Percentiles rank a stretch among this genome's conserved stretches.
These are phyloP conservation scores for Tetramorium bicarinatum DNA, from an alignment of 2,888 invertebrate genomes.

Conservation along the genomic window DNA sequence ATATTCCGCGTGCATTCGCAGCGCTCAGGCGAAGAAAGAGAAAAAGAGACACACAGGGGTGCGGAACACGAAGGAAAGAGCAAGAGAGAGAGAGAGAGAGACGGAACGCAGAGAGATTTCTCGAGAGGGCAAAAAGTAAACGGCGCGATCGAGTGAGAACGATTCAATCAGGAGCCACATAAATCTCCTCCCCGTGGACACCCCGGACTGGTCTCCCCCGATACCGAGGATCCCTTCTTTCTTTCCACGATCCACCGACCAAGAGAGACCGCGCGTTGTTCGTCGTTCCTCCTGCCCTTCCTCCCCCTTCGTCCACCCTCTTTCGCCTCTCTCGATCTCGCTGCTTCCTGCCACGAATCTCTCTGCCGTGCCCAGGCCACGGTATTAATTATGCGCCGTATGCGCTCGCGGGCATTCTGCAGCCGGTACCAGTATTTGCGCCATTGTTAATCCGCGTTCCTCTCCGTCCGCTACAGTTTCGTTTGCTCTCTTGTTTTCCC, in stretches of 20 bases:
- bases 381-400: constrained; percentile 86
- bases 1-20: constrained; percentile 50
- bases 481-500: constrained; percentile 70
- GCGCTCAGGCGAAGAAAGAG: constrained; percentile 13
- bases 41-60: constrained; percentile 45
- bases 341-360: constrained; percentile 43
- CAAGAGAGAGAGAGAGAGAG: constrained; percentile 62
- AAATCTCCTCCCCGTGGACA: constrained; percentile 86
- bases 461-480: constrained; percentile 84
- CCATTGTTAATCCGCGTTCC: constrained; percentile 85
- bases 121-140: constrained; percentile 83
- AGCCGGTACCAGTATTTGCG: constrained; percentile 85
- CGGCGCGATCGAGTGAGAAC: constrained; percentile 86
- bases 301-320: constrained; percentile 8
- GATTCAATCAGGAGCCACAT: constrained; percentile 87
- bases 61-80: constrained; percentile 23
- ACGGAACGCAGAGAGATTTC: constrained; percentile 71
- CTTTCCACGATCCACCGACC: constrained; percentile 74
- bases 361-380: constrained; percentile 57
- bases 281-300: constrained; percentile 26
- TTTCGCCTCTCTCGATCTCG: not conserved
- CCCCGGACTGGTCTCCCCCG: constrained; percentile 77
- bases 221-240: constrained; percentile 71
- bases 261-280: constrained; percentile 60
- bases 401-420: constrained; percentile 85